A percentile compares a stretch with the other conserved stretches of the same genome.
These are phyloP conservation scores for Lasioglossum albipes DNA, from an alignment of 1,140 invertebrate species.

Conservation along the genomic window DNA sequence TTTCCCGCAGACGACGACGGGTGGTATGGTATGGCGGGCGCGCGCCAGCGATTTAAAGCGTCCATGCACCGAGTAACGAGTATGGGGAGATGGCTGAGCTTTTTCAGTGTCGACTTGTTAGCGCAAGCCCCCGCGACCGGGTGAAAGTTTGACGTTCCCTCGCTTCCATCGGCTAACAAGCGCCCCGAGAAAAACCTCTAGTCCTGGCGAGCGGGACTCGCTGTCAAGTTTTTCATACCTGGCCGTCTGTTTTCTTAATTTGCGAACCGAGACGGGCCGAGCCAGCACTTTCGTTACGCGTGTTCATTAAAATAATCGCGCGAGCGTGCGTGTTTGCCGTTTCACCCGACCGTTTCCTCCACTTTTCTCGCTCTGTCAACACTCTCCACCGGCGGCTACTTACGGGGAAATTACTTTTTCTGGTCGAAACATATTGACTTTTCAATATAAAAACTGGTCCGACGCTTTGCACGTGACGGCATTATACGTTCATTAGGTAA, in stretches of 20 bases:
- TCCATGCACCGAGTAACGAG: not conserved
- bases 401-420: not conserved
- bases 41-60: not conserved
- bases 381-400: not conserved
- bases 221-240: not conserved
- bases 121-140: not conserved
- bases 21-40: no score
- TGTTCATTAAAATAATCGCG: slow-evolving; percentile 4
- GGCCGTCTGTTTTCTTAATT: not conserved
- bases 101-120: slow-evolving; percentile 4
- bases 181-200: not conserved
- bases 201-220: not conserved
- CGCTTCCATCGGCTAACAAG: not conserved
- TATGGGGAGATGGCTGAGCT: not conserved
- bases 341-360: not conserved
- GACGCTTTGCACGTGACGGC: no score
- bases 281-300: not conserved
- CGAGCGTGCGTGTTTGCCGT: not conserved
- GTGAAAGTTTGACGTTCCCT: not conserved
- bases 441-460: no score
- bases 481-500: no score
- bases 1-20: no score
- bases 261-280: not conserved
- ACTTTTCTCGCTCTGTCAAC: not conserved
- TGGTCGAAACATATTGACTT: not conserved